A percentile compares a stretch with the other conserved stretches of the same genome.
Conservation (phyloP, 92 coral and sea anemone species). For the Porites rus region DNA sequence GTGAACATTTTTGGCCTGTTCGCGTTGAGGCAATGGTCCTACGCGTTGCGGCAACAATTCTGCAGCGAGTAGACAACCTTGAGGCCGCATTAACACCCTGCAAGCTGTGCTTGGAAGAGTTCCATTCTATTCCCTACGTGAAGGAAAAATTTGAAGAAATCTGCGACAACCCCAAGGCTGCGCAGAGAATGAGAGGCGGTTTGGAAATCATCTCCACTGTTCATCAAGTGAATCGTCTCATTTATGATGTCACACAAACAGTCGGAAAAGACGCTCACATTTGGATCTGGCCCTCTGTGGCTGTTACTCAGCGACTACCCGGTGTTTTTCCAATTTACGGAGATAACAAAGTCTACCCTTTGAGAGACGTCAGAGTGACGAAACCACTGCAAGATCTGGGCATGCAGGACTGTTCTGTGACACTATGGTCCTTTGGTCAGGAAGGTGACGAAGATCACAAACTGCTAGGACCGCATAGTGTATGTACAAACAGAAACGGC, state of each 20-base stretch:
- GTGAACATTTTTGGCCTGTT: background rate
- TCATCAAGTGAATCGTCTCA: conserved; percentile 22
- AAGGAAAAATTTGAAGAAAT: background rate
- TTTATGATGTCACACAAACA: conserved; percentile 20
- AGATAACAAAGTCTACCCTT: background rate
- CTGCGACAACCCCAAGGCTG: background rate
- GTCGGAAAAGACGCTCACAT: background rate
- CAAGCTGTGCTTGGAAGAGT: conserved; percentile 27
- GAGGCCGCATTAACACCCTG: conserved; percentile 1
- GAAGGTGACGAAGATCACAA: background rate
- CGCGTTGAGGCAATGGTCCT: conserved; percentile 51
- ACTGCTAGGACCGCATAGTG: background rate
- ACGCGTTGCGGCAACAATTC: conserved; percentile 46
- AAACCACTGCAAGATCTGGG: no score
- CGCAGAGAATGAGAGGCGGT: conserved; percentile 1
- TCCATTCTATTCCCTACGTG: conserved; percentile 37
- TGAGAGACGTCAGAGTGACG: background rate
- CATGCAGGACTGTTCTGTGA: background rate
- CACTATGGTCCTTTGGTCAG: conserved; percentile 5
- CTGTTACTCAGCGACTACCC: background rate
- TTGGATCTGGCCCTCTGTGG: conserved; percentile 5
- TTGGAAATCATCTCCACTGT: conserved; percentile 19
- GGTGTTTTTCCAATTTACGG: background rate
- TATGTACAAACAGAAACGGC: background rate
- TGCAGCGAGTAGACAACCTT: conserved; percentile 23